A percentile compares a stretch with the other conserved stretches of the same genome.
Conservation (phyloP, 2,113 vertebrate genomes). For the Pyxicephalus adspersus region DNA sequence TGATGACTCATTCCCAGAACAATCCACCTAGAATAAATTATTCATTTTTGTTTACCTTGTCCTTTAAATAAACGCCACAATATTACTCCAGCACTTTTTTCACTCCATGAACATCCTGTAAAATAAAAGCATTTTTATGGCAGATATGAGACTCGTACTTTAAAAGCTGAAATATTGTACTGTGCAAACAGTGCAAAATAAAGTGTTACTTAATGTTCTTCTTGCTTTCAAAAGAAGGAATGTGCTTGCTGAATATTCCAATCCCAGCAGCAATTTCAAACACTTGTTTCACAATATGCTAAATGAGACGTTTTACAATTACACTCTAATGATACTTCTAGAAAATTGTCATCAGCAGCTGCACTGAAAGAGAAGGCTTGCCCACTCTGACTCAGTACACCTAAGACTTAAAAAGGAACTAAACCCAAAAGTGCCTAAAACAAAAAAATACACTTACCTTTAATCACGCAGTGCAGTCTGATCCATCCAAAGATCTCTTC, state of each 20-base stretch:
- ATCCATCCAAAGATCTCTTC: too few relatives aligned
- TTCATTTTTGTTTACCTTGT: too few relatives aligned
- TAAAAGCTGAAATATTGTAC: not conserved
- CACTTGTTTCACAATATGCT: conserved; percentile 20
- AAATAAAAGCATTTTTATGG: too few relatives aligned
- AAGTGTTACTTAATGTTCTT: not conserved
- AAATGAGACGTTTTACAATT: conserved; percentile 25
- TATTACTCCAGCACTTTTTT: not conserved
- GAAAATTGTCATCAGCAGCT: not conserved
- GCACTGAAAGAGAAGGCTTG: not conserved
- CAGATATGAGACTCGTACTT: not conserved
- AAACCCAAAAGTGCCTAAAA: too few relatives aligned
- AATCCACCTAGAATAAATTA: too few relatives aligned
- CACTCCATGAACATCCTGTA: too few relatives aligned
- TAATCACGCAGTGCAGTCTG: too few relatives aligned
- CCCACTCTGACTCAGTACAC: too few relatives aligned
- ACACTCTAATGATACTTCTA: conserved; percentile 2
- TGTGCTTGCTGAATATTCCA: not conserved
- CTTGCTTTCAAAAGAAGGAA: not conserved
- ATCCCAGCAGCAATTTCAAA: not conserved
- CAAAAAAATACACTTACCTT: too few relatives aligned
- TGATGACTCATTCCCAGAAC: too few relatives aligned
- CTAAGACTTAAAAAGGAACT: too few relatives aligned
- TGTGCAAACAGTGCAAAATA: not conserved
- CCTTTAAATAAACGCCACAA: too few relatives aligned